Evolutionary conservation across 2,797 vertebrate species (phyloP).

Genomic region (Falco cherrug): DNA sequence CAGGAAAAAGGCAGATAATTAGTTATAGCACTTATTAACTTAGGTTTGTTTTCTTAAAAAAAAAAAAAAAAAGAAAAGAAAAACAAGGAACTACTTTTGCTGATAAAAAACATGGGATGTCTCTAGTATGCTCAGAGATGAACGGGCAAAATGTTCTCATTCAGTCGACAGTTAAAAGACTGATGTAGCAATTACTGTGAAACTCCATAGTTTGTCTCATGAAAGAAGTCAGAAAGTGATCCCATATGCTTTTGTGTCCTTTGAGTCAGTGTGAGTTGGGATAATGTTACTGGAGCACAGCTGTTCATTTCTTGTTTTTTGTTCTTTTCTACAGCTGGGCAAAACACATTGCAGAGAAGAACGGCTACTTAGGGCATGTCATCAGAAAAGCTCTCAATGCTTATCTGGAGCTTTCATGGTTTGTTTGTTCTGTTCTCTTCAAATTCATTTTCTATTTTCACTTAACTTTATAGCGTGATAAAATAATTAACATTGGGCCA

Average conservation of each 20-base stretch:
- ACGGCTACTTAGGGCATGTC: conserved; percentile 89
- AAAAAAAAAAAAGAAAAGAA: too few species aligned
- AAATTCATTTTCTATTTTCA: not conserved
- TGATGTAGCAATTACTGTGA: not conserved
- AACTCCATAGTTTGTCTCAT: not conserved
- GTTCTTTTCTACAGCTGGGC: conserved; percentile 80
- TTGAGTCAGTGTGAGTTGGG: not conserved
- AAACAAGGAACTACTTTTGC: not conserved
- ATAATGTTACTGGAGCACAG: not conserved
- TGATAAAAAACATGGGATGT: not conserved
- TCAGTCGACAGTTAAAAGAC: not conserved
- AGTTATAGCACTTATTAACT: not conserved
- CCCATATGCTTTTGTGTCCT: not conserved
- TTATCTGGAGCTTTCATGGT: conserved; percentile 87
- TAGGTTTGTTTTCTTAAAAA: not conserved
- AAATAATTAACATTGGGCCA: not conserved
- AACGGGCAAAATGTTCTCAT: not conserved
- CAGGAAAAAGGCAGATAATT: not conserved
- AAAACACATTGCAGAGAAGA: conserved; percentile 87
- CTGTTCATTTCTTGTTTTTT: not conserved
- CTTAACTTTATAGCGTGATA: not conserved
- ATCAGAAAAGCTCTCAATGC: conserved; percentile 87
- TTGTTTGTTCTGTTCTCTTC: conserved; percentile 14
- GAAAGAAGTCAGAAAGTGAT: not conserved
- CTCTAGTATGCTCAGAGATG: not conserved